A percentile compares a stretch with the other conserved stretches of the same genome.
Conservation (phyloP, 2,797 vertebrate species). For the Acrossocheilus fasciatus region DNA sequence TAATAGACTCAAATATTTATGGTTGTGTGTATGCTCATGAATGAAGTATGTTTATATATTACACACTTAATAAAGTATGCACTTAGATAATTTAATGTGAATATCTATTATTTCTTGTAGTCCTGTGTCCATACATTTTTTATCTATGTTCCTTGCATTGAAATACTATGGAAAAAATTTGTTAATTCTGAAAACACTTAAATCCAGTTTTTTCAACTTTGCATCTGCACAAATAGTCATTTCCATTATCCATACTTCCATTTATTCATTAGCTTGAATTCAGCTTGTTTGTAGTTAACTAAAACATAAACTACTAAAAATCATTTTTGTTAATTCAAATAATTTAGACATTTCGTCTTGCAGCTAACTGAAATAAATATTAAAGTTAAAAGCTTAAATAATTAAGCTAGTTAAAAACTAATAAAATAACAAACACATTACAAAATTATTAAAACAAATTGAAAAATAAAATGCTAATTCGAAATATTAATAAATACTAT, state of each 20-base stretch:
- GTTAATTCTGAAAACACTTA: background rate
- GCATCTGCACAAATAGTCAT: background rate
- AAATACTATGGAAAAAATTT: background rate
- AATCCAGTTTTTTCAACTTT: background rate
- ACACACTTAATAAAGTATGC: conserved; percentile 34
- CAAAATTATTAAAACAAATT: background rate
- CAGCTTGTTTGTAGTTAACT: background rate
- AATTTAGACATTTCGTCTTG: background rate
- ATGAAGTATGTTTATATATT: conserved; percentile 21
- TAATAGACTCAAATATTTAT: conserved; percentile 7
- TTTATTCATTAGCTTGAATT: background rate
- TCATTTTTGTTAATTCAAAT: background rate
- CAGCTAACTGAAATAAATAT: background rate
- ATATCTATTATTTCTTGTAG: conserved; percentile 14
- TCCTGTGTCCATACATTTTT: background rate
- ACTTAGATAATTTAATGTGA: background rate
- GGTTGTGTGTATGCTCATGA: background rate
- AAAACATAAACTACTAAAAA: background rate
- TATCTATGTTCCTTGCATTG: conserved; percentile 14
- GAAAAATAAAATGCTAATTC: background rate
- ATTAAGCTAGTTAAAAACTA: background rate
- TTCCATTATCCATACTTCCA: background rate
- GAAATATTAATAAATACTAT: background rate
- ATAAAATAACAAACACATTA: background rate
- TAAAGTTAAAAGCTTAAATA: background rate